phyloP scores from a whole-genome alignment of 2,888 invertebrate genomes.

The Iphiclides podalirius region DNA sequence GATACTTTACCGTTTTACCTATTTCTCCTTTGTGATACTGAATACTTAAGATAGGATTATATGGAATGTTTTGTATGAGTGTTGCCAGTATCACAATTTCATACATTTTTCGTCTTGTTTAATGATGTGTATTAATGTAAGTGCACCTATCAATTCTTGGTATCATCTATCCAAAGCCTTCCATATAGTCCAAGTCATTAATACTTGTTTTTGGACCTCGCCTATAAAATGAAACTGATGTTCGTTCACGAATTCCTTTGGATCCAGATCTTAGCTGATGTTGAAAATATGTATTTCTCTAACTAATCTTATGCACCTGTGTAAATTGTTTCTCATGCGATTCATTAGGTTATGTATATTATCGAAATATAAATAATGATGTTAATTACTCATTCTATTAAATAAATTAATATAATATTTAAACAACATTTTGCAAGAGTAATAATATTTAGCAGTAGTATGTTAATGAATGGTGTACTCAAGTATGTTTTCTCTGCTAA shows the following conservation, averaged over 20 bases:
- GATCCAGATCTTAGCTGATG: constrained; percentile 6
- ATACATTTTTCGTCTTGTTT: constrained; percentile 3
- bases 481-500: constrained; percentile 20
- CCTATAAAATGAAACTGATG: constrained; percentile 52
- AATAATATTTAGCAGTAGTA: constrained; percentile 17
- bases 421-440: constrained; percentile 21
- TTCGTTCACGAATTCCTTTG: constrained; percentile 54
- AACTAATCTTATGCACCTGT: constrained; percentile 18
- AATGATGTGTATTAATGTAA: constrained; percentile 11
- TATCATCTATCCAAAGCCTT: constrained; percentile 15
- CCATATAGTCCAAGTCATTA: constrained; percentile 27
- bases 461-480: constrained; percentile 15
- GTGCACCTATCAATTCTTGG: not conserved
- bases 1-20: constrained; percentile 74
- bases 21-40: constrained; percentile 61
- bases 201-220: constrained; percentile 56
- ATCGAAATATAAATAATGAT: constrained; percentile 13
- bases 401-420: constrained; percentile 16
- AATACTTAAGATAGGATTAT: constrained; percentile 40
- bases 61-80: constrained; percentile 31
- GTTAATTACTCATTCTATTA: constrained; percentile 19
- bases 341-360: constrained; percentile 14
- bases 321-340: constrained; percentile 24
- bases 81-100: constrained; percentile 5
- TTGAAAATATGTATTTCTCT: not conserved